Evolutionary conservation across 2,113 vertebrate genomes (phyloP).

Genomic region (Macquaria australasica): DNA sequence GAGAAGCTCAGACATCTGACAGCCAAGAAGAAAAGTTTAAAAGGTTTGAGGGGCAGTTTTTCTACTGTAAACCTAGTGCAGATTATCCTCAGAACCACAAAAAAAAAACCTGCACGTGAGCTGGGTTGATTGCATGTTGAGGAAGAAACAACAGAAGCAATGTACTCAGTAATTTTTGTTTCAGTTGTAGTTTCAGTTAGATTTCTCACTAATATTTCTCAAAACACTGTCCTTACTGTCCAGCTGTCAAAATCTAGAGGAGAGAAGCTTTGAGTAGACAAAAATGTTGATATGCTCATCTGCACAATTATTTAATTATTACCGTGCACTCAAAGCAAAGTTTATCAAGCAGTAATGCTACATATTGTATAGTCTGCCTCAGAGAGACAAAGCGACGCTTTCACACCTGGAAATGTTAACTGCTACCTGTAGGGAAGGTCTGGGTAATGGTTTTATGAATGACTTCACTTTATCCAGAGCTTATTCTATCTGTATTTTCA

Average conservation of each 20-base stretch:
- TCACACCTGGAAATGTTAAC: too few species aligned
- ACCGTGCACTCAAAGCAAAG: too few species aligned
- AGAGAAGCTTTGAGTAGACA: background rate
- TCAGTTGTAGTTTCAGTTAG: background rate
- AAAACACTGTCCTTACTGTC: too few species aligned
- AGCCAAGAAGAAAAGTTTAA: background rate
- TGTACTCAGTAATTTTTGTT: background rate
- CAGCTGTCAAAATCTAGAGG: too few species aligned
- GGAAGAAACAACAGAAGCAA: background rate
- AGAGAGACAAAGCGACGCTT: too few species aligned
- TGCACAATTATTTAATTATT: too few species aligned
- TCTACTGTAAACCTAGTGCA: background rate
- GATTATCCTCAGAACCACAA: background rate
- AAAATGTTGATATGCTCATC: background rate
- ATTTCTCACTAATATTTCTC: background rate
- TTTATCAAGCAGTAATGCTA: too few species aligned
- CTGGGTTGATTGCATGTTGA: background rate
- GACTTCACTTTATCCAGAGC: too few species aligned
- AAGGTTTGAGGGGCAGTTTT: background rate
- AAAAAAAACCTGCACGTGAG: background rate
- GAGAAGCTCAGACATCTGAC: background rate
- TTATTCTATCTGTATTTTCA: too few species aligned
- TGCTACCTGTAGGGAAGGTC: too few species aligned
- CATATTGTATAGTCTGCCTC: too few species aligned
- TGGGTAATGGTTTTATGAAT: too few species aligned